These are phyloP conservation scores for Entelurus aequoreus DNA, from an alignment of 2,113 vertebrate species.

Conservation along the genomic window DNA sequence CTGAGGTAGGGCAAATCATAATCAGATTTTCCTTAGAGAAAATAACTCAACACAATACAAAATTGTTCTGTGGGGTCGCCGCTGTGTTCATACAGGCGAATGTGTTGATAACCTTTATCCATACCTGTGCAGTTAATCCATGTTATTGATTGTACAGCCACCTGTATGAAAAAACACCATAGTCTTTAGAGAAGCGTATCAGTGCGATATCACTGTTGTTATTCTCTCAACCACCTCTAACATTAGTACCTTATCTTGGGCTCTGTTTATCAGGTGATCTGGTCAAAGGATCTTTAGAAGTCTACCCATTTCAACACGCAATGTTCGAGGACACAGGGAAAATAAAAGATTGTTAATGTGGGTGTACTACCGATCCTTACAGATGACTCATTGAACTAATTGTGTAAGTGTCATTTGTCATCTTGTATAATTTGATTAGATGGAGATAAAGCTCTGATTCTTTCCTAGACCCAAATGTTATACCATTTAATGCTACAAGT, in stretches of 20 bases:
- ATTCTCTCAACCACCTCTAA: slow-evolving; percentile 51
- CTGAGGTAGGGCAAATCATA: slow-evolving; percentile 43
- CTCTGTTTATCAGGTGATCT: slow-evolving; percentile 57
- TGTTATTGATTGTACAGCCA: slow-evolving; percentile 72
- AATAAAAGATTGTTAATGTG: slow-evolving; percentile 17
- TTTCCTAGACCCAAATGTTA: not conserved
- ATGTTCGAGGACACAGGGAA: slow-evolving; percentile 41
- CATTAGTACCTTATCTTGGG: slow-evolving; percentile 50
- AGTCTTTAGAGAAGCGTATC: slow-evolving; percentile 59
- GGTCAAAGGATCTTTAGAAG: slow-evolving; percentile 42
- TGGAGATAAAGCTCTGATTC: not conserved
- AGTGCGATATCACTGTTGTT: slow-evolving; percentile 55
- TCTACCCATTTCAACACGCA: slow-evolving; percentile 48
- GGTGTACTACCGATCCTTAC: slow-evolving; percentile 2
- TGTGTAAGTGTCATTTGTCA: not conserved
- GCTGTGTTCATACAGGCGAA: slow-evolving; percentile 51
- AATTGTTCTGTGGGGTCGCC: slow-evolving; percentile 62
- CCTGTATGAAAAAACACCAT: slow-evolving; percentile 39
- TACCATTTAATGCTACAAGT: not conserved
- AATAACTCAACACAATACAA: slow-evolving; percentile 59
- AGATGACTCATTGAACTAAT: slow-evolving; percentile 9
- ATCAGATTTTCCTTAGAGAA: slow-evolving; percentile 56
- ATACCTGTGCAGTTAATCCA: slow-evolving; percentile 70
- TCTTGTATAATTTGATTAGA: not conserved
- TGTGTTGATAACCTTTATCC: slow-evolving; percentile 69